These are phyloP conservation scores for Megaceryle maxima DNA, from an alignment of 2,113 vertebrate species.

Conservation along the genomic window DNA sequence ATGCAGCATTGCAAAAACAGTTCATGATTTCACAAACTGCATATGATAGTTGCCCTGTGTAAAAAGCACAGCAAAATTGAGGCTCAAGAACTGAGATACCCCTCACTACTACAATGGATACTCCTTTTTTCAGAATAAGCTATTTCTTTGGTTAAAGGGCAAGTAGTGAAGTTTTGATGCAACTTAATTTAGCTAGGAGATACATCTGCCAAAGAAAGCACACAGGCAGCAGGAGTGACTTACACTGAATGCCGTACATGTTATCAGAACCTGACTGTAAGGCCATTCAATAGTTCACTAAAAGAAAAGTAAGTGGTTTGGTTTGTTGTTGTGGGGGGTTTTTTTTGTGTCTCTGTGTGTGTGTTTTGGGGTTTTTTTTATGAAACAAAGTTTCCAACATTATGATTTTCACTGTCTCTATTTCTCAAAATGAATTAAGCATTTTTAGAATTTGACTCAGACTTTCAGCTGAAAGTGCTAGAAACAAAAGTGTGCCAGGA, in stretches of 20 bases:
- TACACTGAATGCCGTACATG: accelerated
- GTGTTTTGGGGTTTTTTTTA: not conserved
- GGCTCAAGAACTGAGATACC: not conserved
- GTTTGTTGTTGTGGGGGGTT: not conserved
- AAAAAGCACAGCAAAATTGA: not conserved
- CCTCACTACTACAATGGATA: not conserved
- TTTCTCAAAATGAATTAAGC: not conserved
- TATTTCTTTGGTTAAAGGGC: no score
- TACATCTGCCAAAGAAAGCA: not conserved
- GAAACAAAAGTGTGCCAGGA: not conserved
- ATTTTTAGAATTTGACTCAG: not conserved
- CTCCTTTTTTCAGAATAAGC: not conserved
- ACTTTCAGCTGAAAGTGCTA: not conserved
- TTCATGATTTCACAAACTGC: not conserved
- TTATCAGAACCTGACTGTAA: not conserved
- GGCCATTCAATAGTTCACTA: not conserved
- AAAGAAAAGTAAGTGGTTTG: not conserved
- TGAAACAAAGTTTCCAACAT: not conserved
- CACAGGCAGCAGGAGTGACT: not conserved
- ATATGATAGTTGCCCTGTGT: not conserved
- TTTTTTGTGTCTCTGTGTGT: not conserved
- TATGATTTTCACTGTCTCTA: not conserved
- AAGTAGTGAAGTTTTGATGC: not conserved
- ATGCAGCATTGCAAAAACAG: accelerated
- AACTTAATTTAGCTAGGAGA: not conserved